These are phyloP conservation scores for Apodemia hepburni DNA, from an alignment of 2,888 invertebrate genomes.

Conservation along the genomic window DNA sequence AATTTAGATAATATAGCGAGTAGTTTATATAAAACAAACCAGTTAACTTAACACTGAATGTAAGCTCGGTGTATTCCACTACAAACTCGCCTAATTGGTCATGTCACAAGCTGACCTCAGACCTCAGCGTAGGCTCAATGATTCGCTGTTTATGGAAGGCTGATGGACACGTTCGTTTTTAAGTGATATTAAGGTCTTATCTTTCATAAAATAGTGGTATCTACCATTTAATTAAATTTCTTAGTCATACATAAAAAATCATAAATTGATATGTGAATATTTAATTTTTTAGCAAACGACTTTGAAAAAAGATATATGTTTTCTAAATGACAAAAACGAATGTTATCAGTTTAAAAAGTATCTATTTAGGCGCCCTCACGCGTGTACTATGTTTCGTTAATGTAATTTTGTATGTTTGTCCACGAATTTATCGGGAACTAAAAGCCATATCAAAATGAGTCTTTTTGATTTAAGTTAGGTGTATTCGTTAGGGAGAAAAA, in stretches of 20 bases:
- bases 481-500: too few species aligned
- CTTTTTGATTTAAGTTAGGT: too few species aligned
- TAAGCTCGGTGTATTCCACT: constrained; percentile 24
- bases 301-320: too few species aligned
- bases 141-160: constrained; percentile 49
- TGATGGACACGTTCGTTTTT: constrained; percentile 55
- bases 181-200: constrained; percentile 42
- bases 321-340: too few species aligned
- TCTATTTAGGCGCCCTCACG: too few species aligned
- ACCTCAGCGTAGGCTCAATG: constrained; percentile 59
- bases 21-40: constrained; percentile 10
- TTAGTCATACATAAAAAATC: background rate
- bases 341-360: too few species aligned
- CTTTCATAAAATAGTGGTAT: background rate
- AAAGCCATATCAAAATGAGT: too few species aligned
- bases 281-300: too few species aligned
- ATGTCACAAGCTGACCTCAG: constrained; percentile 37
- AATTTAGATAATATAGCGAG: background rate
- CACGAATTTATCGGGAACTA: too few species aligned
- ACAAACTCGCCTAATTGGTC: constrained; percentile 28
- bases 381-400: too few species aligned
- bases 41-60: constrained; percentile 22
- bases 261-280: too few species aligned
- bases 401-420: too few species aligned
- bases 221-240: background rate